Evolutionary conservation across 1,140 invertebrate genomes (phyloP), one percentile per base, ranked within the genome.

Genomic region (Macrobrachium nipponense): DNA sequence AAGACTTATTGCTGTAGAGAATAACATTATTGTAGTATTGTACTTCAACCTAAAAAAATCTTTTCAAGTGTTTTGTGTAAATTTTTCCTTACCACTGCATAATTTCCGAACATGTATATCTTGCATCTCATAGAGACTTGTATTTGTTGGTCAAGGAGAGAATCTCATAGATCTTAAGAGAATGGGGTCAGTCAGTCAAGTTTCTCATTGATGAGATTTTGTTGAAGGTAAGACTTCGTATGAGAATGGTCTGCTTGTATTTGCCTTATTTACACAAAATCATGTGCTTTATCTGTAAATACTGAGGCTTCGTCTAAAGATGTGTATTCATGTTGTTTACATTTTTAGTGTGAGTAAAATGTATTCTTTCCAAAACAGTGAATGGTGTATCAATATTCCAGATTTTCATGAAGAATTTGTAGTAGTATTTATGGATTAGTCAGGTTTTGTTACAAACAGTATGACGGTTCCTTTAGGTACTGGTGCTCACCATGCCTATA

Each of bases 271-370:
- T 79, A 82, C 72, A 82, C 70, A 82, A 62, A 75, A 82, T 82
- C 72, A 70, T 82, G 81, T 82, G 81, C 81, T 82, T 82, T 82
- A 82, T 75, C 81, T 82, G 81, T 82, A 82, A 58, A 82, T 82
- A 82, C n/a, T 72, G 58, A 62, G 62, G 81, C 81, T 82, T 82
- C 59, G 59, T 82, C 72, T 62, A 72, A 72, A 36, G 72, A 62
- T 23, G 43, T 70, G 72, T 66, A n/a, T 60, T 62, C 17, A 15
- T 68, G 23, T 58, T 76, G 70, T 75, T 75, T 75, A 75, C 59
- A 43, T 75, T 82, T 75, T 60, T 82, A 73, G 73, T 60, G 70
- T 61, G 43, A 61, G 51, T 72, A 73, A n/a, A 60, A 70, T n/a
- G 14, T n/a, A 61, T 43, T 60, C 60, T 60, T 23, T 43, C 15